Evolutionary conservation across 2,113 vertebrate genomes (phyloP), one percentile per base, ranked within the genome.

Genomic region (Nothobranchius furzeri): DNA sequence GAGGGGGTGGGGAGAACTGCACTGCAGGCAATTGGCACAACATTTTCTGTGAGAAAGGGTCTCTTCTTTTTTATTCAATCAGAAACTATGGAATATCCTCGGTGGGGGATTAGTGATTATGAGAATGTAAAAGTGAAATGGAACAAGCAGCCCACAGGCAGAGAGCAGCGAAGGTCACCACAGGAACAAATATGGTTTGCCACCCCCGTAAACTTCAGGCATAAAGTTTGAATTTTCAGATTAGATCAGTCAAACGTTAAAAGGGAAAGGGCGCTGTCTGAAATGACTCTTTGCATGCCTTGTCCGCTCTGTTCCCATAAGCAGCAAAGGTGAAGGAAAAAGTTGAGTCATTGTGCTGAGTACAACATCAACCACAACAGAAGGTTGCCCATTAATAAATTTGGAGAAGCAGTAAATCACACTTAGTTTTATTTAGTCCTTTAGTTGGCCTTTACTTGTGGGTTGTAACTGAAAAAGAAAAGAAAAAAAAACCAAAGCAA

Each of bases 121-220:
- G 17, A 75, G 68, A 78, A 17, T 1, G 8, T 56, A n/a, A 75
- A 68, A 54, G 61, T 62, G 47, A 70, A 85, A 60, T 76, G 87
- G 83, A 89, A 88, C 83, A 87, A 67, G 47, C 75, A 78, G 64
- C 84, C 79, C 79, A 87, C 85, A 74, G 36, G n/a, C 58, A 50
- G 10, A 47, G 11, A 71, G 69, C 54, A 62, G 60, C 57, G 76
- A 73, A 82, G 83, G 74, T 82, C 83, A 84, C 85, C 84, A 81
- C 65, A 87, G 68, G 74, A 85, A 79, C 20, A 81, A 80, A 64
- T 60, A 73, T 59, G 62, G 53, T 80, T 77, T 75, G 14, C 51
- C 75, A 24, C 75, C 65, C 57, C 80, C 72, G 0, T 61, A 75
- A 43, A 40, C 6, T 11, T 35, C n/a, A 73, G 68, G 66, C 74